phyloP scores from a whole-genome alignment of 2,797 vertebrate species.

The Botia kubotai region DNA sequence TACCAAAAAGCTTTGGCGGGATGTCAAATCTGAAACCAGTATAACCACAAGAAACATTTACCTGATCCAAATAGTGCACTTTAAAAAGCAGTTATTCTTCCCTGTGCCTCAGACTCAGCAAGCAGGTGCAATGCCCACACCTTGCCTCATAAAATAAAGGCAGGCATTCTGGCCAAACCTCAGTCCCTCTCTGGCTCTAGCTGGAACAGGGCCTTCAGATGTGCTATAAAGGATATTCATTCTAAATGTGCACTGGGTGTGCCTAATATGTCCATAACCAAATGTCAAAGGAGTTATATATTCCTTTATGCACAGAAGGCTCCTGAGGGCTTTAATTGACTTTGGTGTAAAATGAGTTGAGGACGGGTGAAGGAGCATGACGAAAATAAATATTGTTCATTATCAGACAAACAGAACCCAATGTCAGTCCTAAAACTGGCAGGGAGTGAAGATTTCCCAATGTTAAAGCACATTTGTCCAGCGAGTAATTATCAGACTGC shows the following conservation, averaged over 20 bases:
- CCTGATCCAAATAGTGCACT: neutral
- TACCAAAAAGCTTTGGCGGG: neutral
- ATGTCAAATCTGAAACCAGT: constrained; percentile 9
- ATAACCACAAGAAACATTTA: constrained; percentile 19
- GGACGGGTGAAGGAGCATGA: constrained; percentile 77
- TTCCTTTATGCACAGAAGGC: constrained; percentile 79
- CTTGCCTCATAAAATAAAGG: constrained; percentile 7
- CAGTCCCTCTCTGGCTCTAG: constrained; percentile 65
- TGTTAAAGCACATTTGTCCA: constrained; percentile 73
- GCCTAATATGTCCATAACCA: constrained; percentile 77
- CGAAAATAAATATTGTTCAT: constrained; percentile 84
- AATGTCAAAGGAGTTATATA: constrained; percentile 84
- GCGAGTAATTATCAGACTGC: constrained; percentile 65
- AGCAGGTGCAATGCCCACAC: neutral
- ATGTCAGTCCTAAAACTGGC: constrained; percentile 73
- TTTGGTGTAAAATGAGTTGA: constrained; percentile 81
- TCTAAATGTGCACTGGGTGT: constrained; percentile 73
- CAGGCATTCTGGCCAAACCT: constrained; percentile 30
- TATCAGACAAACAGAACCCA: constrained; percentile 80
- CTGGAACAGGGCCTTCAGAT: constrained; percentile 53
- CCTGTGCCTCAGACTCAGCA: neutral
- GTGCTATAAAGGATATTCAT: constrained; percentile 62
- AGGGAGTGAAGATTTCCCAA: constrained; percentile 70
- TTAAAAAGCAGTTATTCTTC: constrained; percentile 3
- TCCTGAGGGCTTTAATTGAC: constrained; percentile 81